Evolutionary conservation across 2,888 invertebrate species (phyloP), one percentile per base, ranked within the genome.

Genomic region (Strigamia transsilvanica): DNA sequence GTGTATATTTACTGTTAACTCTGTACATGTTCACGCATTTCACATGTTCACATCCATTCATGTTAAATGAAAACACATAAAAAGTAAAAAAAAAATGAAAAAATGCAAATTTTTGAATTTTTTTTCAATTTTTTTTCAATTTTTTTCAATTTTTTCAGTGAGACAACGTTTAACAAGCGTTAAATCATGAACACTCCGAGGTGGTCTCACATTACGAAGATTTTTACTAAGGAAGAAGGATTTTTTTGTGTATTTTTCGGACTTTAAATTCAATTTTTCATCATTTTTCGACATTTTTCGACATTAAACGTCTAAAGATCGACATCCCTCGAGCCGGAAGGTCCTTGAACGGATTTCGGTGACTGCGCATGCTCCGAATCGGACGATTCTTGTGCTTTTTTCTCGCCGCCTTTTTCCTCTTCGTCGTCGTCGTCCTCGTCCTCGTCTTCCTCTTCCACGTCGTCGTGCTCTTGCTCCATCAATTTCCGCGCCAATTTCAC

Each of bases 401-500:
- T 77, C 15, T 83, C 79, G 13, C 73, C 83, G 80, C 82, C 81
- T 78, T 84, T n/a, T n/a, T n/a, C n/a, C n/a, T n/a, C n/a, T n/a
- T n/a, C n/a, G n/a, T n/a, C 82, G 18, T 85, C 84, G 13, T 83
- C 77, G 23, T 84, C 83, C 13, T 86, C 86, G 10, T 87, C 87
- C 18, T 88, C 88, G 0, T 89, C 89, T 0, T 90, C 91, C 0
- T 92, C 92, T 0, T 92, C 92, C 1, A 94, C 94, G 0, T 95
- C 95, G 1, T 95, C 95, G 38, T 94, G 94, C 83, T 97, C 97
- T 87, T 97, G 94, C 85, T 95, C 93, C 90, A 98, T 92, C 84
- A 98, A 90, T 88, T 97, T 94, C 85, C 96, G 91, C 32, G 98
- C 97, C 86, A 97, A 88, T 88, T 96, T 94, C 9, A 98, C 93